Evolutionary conservation across 1,140 invertebrate species (phyloP).

Genomic region (Papilio aristodemus): DNA sequence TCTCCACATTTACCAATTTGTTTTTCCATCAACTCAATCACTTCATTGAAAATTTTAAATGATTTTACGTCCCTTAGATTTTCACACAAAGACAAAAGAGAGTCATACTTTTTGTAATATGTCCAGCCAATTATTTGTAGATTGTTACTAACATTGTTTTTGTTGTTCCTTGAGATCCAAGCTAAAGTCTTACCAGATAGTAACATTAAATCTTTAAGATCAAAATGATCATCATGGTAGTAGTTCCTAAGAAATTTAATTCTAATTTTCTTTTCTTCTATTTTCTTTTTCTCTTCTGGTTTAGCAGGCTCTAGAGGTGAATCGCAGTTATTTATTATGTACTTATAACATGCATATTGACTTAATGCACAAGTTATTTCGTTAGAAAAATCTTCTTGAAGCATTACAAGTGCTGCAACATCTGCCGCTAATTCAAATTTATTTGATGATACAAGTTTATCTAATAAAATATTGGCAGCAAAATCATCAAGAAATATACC

Average conservation of each 20-base stretch:
- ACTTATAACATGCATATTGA: constrained; percentile 88
- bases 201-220: constrained; percentile 84
- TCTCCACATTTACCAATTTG: constrained; percentile 49
- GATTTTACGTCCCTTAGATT: constrained; percentile 48
- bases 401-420: constrained; percentile 89
- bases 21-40: constrained; percentile 55
- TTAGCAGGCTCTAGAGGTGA: constrained; percentile 68
- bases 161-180: constrained; percentile 80
- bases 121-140: constrained; percentile 85
- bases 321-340: constrained; percentile 82
- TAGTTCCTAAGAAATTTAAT: constrained; percentile 90
- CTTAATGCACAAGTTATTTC: constrained; percentile 85
- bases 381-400: constrained; percentile 93
- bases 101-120: constrained; percentile 85
- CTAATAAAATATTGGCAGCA: constrained; percentile 90
- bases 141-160: constrained; percentile 82
- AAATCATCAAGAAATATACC: constrained; percentile 94
- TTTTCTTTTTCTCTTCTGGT: constrained; percentile 67
- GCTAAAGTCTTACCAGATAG: constrained; percentile 90
- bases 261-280: constrained; percentile 88
- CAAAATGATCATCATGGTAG: constrained; percentile 93
- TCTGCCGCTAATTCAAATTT: constrained; percentile 87
- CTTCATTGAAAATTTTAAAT: constrained; percentile 60
- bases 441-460: constrained; percentile 86
- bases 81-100: constrained; percentile 74